Conservation (phyloP, 2,888 invertebrate genomes). For the Teinopalpus imperialis region DNA sequence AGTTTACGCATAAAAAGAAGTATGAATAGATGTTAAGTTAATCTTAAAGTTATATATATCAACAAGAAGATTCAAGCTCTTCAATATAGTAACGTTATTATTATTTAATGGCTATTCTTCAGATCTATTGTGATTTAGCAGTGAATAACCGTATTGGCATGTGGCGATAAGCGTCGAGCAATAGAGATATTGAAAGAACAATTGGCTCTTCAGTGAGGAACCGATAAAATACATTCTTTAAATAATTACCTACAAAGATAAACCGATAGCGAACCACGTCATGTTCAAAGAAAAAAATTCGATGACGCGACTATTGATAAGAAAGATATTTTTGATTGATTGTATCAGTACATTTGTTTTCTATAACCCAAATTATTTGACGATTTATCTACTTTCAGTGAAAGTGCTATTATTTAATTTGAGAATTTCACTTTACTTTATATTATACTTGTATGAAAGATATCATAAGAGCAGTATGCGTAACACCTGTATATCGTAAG, state of each 20-base stretch:
- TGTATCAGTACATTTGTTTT: conserved; percentile 12
- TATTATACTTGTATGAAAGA: too few species aligned
- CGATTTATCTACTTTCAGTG: too few species aligned
- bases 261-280: conserved; percentile 35
- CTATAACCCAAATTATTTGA: conserved; percentile 9
- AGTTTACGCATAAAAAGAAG: too few species aligned
- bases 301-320: conserved; percentile 35
- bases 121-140: conserved; percentile 30
- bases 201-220: conserved; percentile 44
- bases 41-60: too few species aligned
- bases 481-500: too few species aligned
- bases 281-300: conserved; percentile 29
- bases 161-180: conserved; percentile 47
- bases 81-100: not conserved
- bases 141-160: conserved; percentile 47
- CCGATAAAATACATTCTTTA: conserved; percentile 60
- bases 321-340: conserved; percentile 24
- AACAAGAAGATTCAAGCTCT: too few species aligned
- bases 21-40: too few species aligned
- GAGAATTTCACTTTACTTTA: too few species aligned
- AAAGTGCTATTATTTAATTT: too few species aligned
- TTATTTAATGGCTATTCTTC: not conserved
- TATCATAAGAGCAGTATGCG: too few species aligned
- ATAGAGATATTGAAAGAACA: conserved; percentile 58
- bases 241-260: conserved; percentile 54